A percentile compares a stretch with the other conserved stretches of the same genome.
These are phyloP conservation scores for Pandion haliaetus DNA, from an alignment of 2,113 vertebrate genomes.

Conservation along the genomic window DNA sequence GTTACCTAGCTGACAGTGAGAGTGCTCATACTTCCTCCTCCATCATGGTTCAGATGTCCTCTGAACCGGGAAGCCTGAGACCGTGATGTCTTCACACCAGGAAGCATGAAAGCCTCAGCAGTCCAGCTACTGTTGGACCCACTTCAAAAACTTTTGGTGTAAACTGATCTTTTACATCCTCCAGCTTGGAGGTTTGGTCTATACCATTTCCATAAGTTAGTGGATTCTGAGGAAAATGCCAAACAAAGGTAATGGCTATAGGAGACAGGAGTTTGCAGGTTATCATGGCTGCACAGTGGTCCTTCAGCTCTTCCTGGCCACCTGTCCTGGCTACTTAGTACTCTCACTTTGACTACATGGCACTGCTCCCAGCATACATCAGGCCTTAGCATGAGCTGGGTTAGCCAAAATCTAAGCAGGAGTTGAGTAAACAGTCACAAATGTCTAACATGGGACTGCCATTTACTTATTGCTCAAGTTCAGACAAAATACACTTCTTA, in stretches of 20 bases:
- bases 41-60: rapidly evolving
- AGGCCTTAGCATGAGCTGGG: background rate
- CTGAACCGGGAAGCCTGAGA: too few species aligned
- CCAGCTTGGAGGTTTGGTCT: background rate
- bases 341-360: background rate
- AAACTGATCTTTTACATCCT: background rate
- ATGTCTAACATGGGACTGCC: background rate
- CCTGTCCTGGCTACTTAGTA: background rate
- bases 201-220: background rate
- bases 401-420: background rate
- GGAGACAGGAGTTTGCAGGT: background rate
- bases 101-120: background rate
- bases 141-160: background rate
- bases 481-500: background rate
- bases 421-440: background rate
- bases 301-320: background rate
- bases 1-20: background rate
- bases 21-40: background rate
- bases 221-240: background rate
- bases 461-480: background rate
- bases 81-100: too few species aligned
- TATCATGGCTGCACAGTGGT: too few species aligned
- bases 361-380: rapidly evolving
- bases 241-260: background rate
- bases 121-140: background rate